A percentile compares a stretch with the other conserved stretches of the same genome.
These are phyloP conservation scores for Lepidurus arcticus DNA, from an alignment of 1,140 invertebrate species.

Conservation along the genomic window DNA sequence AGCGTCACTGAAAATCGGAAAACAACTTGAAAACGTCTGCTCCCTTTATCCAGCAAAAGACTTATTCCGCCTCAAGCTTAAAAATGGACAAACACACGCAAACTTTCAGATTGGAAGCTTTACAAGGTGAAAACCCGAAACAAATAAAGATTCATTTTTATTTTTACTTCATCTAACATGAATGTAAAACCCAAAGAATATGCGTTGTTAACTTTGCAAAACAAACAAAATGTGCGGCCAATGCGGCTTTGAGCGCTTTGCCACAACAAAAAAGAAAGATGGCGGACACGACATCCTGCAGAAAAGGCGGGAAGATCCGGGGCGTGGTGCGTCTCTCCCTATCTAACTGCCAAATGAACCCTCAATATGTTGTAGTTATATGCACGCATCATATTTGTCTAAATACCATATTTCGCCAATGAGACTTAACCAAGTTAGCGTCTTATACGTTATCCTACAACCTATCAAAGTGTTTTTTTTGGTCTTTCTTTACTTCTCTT, in stretches of 20 bases:
- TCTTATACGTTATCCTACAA: not conserved
- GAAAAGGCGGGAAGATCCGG: slow-evolving; percentile 2
- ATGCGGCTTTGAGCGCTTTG: not conserved
- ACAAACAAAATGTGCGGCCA: not conserved
- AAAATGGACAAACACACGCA: not conserved
- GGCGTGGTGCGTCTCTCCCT: not conserved
- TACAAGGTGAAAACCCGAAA: not conserved
- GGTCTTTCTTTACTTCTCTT: not conserved
- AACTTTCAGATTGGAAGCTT: not conserved
- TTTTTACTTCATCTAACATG: slow-evolving; percentile 2
- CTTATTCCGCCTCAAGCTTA: not conserved
- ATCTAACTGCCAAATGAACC: not conserved
- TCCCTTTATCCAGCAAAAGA: no score
- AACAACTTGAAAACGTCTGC: no score
- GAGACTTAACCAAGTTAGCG: not conserved
- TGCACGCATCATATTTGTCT: not conserved
- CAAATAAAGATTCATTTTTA: not conserved
- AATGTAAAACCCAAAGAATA: not conserved
- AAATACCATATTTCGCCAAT: slow-evolving; percentile 5
- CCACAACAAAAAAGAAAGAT: not conserved
- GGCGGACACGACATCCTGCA: not conserved
- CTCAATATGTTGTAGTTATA: not conserved
- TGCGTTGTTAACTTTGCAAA: not conserved
- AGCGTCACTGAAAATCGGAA: no score
- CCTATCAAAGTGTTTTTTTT: not conserved